Evolutionary conservation across 2,888 invertebrate species (phyloP), one percentile per base, ranked within the genome.

Genomic region (Azorinus chamasolen): DNA sequence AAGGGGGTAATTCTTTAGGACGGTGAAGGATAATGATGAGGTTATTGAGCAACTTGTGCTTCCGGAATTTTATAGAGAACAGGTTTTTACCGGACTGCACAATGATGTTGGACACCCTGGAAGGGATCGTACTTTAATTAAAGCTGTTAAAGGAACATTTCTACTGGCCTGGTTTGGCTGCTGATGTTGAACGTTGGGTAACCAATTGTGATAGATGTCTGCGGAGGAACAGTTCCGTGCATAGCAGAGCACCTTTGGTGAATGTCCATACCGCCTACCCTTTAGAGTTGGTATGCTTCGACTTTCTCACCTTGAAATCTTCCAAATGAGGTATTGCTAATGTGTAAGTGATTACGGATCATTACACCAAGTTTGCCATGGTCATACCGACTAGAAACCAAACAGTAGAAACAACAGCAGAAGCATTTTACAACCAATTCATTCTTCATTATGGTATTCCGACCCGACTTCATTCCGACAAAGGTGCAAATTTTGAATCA

Each of bases 351-450:
- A 53, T 78, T 4, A 41, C 41, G 14, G 73, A 73, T 55, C 73
- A 77, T 62, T 77, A 57, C n/a, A 71, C 63, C 1, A 53, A 58
- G 43, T 76, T 65, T 51, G 72, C 61, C 10, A 18, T 48, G 16
- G 77, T 77, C n/a, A 41, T 63, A 8, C 75, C 72, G 20, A 75
- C 75, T 0, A 75, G 25, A 16, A 75, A 79, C 18, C 61, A 69
- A 45, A 72, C 73, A 22, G 76, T 76, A 3, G 65, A 65, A 43
- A n/a, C 80, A 22, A 77, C 77, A 41, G n/a, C n/a, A n/a, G n/a
- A n/a, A n/a, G n/a, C n/a, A n/a, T n/a, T n/a, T n/a, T n/a, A n/a
- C n/a, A n/a, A n/a, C n/a, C n/a, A n/a, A n/a, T n/a, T n/a, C n/a
- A n/a, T n/a, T n/a, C n/a, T n/a, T n/a, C n/a, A n/a, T n/a, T n/a